Conservation (phyloP, 2,797 vertebrate species). For the Pteropus rufus region DNA sequence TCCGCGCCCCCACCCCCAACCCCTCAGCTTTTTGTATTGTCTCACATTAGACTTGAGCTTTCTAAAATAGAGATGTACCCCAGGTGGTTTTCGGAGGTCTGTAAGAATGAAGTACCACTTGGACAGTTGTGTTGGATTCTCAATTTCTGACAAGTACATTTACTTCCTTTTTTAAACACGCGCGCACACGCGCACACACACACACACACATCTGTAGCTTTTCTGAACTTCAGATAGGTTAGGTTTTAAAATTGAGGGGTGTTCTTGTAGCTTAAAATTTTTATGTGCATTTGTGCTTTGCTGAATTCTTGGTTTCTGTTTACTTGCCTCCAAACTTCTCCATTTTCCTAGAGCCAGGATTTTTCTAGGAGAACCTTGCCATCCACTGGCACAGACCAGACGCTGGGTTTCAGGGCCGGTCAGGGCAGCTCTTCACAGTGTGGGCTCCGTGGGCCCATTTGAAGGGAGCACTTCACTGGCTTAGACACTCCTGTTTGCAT, state of each 20-base stretch:
- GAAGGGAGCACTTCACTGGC: not conserved
- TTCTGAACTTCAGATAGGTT: not conserved
- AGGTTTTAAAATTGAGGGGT: not conserved
- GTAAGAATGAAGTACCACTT: accelerated
- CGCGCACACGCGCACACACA: too few species aligned
- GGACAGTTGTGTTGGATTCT: not conserved
- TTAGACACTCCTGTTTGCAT: not conserved
- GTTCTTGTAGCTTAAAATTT: not conserved
- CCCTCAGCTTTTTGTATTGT: not conserved
- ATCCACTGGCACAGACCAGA: not conserved
- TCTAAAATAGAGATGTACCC: not conserved
- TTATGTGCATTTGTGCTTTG: not conserved
- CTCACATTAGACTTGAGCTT: not conserved
- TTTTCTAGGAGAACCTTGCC: not conserved
- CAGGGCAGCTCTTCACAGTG: accelerated
- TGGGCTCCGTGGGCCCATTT: not conserved
- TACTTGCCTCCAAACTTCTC: not conserved
- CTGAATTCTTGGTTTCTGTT: not conserved
- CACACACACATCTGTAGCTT: not conserved
- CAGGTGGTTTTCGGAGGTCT: not conserved
- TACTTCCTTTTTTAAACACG: not conserved
- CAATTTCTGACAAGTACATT: not conserved
- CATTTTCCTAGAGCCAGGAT: not conserved
- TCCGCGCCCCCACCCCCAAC: accelerated
- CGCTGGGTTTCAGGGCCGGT: not conserved